These are phyloP conservation scores for Arctopsyche grandis DNA, from an alignment of 1,140 invertebrate species.

Conservation along the genomic window DNA sequence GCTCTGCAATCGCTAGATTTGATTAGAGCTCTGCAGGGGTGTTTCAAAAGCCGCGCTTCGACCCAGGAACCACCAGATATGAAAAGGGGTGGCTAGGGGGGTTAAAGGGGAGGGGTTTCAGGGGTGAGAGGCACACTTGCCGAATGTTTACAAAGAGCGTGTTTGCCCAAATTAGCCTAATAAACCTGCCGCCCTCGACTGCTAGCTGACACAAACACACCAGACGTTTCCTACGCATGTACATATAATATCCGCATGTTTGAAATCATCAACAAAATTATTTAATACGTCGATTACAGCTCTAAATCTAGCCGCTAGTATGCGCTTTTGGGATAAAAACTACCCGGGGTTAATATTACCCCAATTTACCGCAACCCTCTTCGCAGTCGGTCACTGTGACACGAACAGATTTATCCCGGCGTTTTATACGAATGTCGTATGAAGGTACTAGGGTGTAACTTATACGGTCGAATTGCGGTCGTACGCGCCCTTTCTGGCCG, in stretches of 20 bases:
- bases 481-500: constrained; percentile 33
- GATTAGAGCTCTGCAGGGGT: constrained; percentile 23
- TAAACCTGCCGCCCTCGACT: constrained; percentile 43
- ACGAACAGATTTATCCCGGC: constrained; percentile 44
- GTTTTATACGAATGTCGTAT: constrained; percentile 44
- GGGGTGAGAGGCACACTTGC: constrained; percentile 23
- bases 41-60: constrained; percentile 11
- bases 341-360: constrained; percentile 25
- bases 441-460: constrained; percentile 47
- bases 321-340: constrained; percentile 4
- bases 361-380: constrained; percentile 17
- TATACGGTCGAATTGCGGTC: constrained; percentile 46
- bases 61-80: background rate
- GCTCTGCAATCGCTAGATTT: constrained; percentile 16
- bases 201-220: background rate
- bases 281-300: background rate
- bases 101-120: background rate
- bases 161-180: constrained; percentile 55
- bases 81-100: background rate
- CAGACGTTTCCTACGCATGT: background rate
- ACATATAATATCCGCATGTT: background rate
- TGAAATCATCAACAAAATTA: background rate
- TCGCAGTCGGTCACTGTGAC: background rate
- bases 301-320: background rate
- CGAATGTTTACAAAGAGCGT: constrained; percentile 50